Conservation (phyloP, 2,113 vertebrate species). For the Nestor notabilis region DNA sequence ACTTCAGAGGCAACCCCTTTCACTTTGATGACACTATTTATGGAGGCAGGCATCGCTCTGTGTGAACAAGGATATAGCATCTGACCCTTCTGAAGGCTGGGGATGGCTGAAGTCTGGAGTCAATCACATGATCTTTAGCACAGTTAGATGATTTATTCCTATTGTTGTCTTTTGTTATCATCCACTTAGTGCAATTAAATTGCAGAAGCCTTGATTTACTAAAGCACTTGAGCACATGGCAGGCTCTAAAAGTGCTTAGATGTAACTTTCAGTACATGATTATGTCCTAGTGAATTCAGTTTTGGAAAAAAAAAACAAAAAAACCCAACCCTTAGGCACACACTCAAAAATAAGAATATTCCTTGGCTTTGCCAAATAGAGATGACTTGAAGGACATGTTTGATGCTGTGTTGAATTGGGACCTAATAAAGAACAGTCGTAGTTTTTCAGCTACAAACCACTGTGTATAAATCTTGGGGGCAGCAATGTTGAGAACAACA, state of each 20-base stretch:
- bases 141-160: slow-evolving; percentile 32
- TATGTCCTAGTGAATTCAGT: background rate
- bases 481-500: slow-evolving; percentile 46
- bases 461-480: slow-evolving; percentile 35
- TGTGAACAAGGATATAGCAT: slow-evolving; percentile 42
- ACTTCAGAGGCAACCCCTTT: slow-evolving; percentile 58
- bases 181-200: slow-evolving; percentile 53
- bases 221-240: slow-evolving; percentile 1
- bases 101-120: slow-evolving; percentile 47
- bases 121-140: slow-evolving; percentile 47
- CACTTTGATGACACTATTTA: slow-evolving; percentile 69
- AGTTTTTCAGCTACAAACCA: slow-evolving; percentile 48
- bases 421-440: slow-evolving; percentile 39
- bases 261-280: background rate
- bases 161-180: slow-evolving; percentile 48
- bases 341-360: background rate
- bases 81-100: slow-evolving; percentile 27
- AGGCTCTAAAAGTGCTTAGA: background rate
- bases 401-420: slow-evolving; percentile 41
- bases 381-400: background rate
- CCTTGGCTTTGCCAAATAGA: slow-evolving; percentile 1
- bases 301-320: background rate
- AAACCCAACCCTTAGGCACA: background rate
- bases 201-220: background rate
- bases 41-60: slow-evolving; percentile 54